Percentiles rank a stretch among this genome's conserved stretches.
phyloP scores from a whole-genome alignment of 2,888 invertebrate species.

The Philereme transversata region DNA sequence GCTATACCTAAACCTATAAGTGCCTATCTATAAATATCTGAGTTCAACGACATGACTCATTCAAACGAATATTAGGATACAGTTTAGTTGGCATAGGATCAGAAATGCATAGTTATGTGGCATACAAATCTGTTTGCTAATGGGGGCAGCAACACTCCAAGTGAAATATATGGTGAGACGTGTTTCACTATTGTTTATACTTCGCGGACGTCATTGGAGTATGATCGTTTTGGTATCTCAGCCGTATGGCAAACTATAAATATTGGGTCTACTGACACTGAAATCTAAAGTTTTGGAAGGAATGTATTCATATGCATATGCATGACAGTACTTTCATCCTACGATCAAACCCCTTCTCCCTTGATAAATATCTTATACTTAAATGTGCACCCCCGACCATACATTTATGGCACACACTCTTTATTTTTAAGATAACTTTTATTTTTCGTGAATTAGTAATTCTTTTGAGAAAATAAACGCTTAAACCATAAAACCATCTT shows the following conservation, averaged over 20 bases:
- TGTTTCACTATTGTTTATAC: slow-evolving; percentile 7
- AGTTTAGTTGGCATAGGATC: slow-evolving; percentile 37
- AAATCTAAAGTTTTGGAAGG: neutral
- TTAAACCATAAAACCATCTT: no score
- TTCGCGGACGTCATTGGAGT: slow-evolving; percentile 5
- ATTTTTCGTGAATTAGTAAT: no score
- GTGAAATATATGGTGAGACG: slow-evolving; percentile 6
- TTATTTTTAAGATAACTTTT: no score
- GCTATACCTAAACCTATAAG: slow-evolving; percentile 6
- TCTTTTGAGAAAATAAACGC: no score
- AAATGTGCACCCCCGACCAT: no score
- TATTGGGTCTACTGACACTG: slow-evolving; percentile 1
- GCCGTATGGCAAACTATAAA: neutral
- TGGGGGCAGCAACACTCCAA: slow-evolving; percentile 9
- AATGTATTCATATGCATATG: no score
- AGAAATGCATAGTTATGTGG: slow-evolving; percentile 35
- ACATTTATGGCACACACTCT: no score
- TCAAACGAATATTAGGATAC: slow-evolving; percentile 20
- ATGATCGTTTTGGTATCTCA: neutral
- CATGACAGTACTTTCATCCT: no score
- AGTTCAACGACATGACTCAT: slow-evolving; percentile 38
- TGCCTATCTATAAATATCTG: slow-evolving; percentile 17
- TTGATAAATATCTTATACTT: no score
- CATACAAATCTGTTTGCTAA: slow-evolving; percentile 28
- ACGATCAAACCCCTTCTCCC: no score